Evolutionary conservation across 2,888 invertebrate genomes (phyloP).

Genomic region (Heliconius aoede): DNA sequence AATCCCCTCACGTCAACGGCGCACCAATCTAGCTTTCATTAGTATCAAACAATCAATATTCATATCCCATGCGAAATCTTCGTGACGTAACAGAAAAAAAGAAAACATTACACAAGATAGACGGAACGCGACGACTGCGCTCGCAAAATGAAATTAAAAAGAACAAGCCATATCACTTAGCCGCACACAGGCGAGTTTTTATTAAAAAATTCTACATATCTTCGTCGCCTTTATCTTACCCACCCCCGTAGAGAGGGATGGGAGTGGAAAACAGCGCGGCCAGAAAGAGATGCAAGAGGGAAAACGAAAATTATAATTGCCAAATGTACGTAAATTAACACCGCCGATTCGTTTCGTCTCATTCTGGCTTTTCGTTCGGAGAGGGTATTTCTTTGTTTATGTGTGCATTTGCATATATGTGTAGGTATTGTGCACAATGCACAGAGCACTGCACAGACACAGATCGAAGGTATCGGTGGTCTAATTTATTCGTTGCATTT

Average conservation of each 20-base stretch:
- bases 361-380: constrained; percentile 52
- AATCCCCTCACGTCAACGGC: constrained; percentile 68
- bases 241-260: constrained; percentile 66
- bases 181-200: constrained; percentile 81
- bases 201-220: constrained; percentile 83
- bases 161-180: constrained; percentile 84
- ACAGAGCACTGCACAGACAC: constrained; percentile 74
- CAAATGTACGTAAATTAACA: constrained; percentile 83
- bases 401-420: constrained; percentile 74
- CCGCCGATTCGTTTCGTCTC: constrained; percentile 73
- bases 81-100: constrained; percentile 56
- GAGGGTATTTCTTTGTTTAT: constrained; percentile 63
- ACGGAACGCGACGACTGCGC: constrained; percentile 69
- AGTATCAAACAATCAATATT: constrained; percentile 81
- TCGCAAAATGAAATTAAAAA: constrained; percentile 82
- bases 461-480: constrained; percentile 77
- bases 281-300: constrained; percentile 75
- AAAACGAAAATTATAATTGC: constrained; percentile 82
- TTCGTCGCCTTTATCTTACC: constrained; percentile 75
- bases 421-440: constrained; percentile 71
- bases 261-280: constrained; percentile 71
- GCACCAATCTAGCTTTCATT: constrained; percentile 81
- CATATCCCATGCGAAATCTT: constrained; percentile 82
- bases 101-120: constrained; percentile 67
- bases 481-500: constrained; percentile 65